These are phyloP conservation scores for Eupsilia transversa DNA, from an alignment of 2,888 invertebrate genomes.

Conservation along the genomic window DNA sequence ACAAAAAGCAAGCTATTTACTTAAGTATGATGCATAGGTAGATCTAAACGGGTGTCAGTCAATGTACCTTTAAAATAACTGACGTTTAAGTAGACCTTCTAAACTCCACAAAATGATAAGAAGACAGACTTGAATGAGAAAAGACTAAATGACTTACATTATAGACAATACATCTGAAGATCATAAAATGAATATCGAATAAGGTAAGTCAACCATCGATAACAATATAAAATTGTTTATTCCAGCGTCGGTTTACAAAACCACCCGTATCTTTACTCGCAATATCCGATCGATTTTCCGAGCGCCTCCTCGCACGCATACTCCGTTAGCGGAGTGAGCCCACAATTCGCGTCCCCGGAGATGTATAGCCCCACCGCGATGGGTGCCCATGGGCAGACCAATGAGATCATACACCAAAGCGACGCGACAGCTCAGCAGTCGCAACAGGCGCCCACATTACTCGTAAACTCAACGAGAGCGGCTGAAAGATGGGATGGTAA, in stretches of 20 bases:
- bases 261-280: constrained; percentile 89
- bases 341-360: constrained; percentile 88
- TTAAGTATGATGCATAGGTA: not conserved
- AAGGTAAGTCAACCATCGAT: constrained; percentile 55
- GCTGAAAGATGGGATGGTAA: constrained; percentile 90
- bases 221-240: constrained; percentile 81
- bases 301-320: constrained; percentile 90
- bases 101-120: not conserved
- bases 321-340: constrained; percentile 88
- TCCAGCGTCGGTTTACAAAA: constrained; percentile 89
- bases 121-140: constrained; percentile 17
- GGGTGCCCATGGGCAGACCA: constrained; percentile 82
- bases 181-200: not conserved
- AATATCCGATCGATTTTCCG: constrained; percentile 90
- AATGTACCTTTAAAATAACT: not conserved
- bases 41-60: constrained; percentile 10
- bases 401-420: constrained; percentile 86
- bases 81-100: not conserved
- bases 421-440: constrained; percentile 89
- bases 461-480: constrained; percentile 85
- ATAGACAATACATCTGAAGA: not conserved
- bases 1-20: not conserved
- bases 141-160: not conserved
- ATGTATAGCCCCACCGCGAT: constrained; percentile 86
- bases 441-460: constrained; percentile 86